Evolutionary conservation across 2,888 invertebrate species (phyloP).

Genomic region (Toxonevra muliebris): DNA sequence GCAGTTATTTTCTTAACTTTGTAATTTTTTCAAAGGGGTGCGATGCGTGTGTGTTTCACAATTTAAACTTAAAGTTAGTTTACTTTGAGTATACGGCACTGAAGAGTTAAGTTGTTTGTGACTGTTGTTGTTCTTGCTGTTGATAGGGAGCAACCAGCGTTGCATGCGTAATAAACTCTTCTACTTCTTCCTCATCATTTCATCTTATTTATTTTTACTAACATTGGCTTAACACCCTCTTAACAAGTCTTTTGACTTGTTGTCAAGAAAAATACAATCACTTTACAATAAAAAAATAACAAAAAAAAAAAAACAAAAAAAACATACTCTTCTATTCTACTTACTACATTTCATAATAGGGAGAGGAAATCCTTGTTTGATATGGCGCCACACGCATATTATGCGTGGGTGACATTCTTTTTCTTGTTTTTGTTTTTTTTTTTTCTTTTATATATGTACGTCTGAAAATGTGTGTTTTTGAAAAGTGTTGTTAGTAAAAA

Average conservation of each 20-base stretch:
- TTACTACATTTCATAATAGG: background rate
- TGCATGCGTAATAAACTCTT: no score
- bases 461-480: no score
- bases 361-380: slow-evolving; percentile 1
- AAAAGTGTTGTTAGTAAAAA: no score
- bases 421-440: background rate
- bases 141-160: background rate
- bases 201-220: no score
- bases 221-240: slow-evolving; percentile 26
- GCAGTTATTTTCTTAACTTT: background rate
- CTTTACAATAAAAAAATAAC: no score
- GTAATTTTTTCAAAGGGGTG: background rate
- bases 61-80: background rate
- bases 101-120: background rate
- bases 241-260: slow-evolving; percentile 26
- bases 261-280: slow-evolving; percentile 5
- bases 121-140: background rate
- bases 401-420: background rate
- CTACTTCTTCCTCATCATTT: no score
- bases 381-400: slow-evolving; percentile 11
- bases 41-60: no score
- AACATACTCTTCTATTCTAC: background rate
- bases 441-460: no score
- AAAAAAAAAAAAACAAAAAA: no score
- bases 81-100: background rate